Conservation (phyloP, 2,888 invertebrate species). For the Anodontia alba region DNA sequence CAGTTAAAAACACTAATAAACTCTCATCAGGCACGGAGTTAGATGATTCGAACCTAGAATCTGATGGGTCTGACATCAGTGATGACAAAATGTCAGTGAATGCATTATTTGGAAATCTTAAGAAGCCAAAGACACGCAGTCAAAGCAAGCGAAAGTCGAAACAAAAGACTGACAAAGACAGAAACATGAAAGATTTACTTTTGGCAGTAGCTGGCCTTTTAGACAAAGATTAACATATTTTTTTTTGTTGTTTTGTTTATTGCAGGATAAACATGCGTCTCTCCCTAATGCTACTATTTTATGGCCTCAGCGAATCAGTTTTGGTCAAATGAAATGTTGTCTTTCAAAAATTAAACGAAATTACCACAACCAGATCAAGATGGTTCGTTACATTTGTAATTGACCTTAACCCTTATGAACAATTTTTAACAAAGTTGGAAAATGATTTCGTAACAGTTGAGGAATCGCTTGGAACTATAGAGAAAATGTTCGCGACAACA, state of each 20-base stretch:
- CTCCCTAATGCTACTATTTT: background rate
- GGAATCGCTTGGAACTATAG: background rate
- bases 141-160: no score
- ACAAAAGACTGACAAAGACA: background rate
- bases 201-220: background rate
- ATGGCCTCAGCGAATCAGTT: background rate
- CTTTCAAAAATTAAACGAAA: background rate
- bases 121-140: no score
- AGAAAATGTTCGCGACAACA: background rate
- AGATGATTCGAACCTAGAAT: background rate
- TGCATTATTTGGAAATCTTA: no score
- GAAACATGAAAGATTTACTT: background rate
- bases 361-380: background rate
- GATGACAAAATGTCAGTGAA: background rate
- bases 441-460: background rate
- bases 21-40: background rate
- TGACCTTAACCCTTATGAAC: background rate
- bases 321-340: slow-evolving; percentile 21
- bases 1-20: no score
- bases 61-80: slow-evolving; percentile 4
- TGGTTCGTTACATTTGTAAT: background rate
- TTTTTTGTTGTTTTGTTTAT: background rate
- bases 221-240: background rate
- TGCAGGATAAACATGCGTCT: background rate
- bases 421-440: no score